Evolutionary conservation across 30 jellyfish, hydroid and myxozoan species (phyloP).

Genomic region (Rhopilema esculentum): DNA sequence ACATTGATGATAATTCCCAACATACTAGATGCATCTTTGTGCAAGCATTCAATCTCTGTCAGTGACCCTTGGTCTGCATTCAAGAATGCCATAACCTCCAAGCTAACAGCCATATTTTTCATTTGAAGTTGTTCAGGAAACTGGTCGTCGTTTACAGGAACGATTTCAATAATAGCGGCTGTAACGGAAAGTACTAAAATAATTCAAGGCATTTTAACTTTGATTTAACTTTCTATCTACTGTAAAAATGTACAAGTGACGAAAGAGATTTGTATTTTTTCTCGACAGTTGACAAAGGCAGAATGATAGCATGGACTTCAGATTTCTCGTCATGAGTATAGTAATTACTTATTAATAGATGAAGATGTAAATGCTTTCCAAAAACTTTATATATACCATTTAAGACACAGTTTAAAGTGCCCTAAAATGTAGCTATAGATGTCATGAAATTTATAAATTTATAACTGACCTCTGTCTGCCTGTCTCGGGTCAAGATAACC

Average conservation of each 20-base stretch:
- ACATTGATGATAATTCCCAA: conserved; percentile 12
- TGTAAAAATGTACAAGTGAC: neutral
- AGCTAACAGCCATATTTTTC: conserved; percentile 1
- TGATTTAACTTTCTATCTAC: neutral
- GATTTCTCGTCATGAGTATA: too few species aligned
- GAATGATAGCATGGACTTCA: too few species aligned
- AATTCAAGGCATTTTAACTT: neutral
- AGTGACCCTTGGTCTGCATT: conserved; percentile 20
- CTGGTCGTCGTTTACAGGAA: neutral
- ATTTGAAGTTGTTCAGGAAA: neutral
- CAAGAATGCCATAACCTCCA: conserved; percentile 14
- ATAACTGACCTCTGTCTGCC: too few species aligned
- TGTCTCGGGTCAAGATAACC: too few species aligned
- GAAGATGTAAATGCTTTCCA: too few species aligned
- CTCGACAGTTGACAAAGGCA: too few species aligned
- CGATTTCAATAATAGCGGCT: neutral
- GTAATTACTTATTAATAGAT: too few species aligned
- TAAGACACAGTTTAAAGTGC: too few species aligned
- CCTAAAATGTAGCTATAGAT: too few species aligned
- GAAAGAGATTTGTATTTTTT: too few species aligned
- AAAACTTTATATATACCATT: too few species aligned
- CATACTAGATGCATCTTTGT: conserved; percentile 1
- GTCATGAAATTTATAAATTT: too few species aligned
- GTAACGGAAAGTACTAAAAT: neutral
- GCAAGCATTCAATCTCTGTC: conserved; percentile 1